A percentile compares a stretch with the other conserved stretches of the same genome.
These are phyloP conservation scores for Danio jaintianensis DNA, from an alignment of 2,797 vertebrate species.

Conservation along the genomic window DNA sequence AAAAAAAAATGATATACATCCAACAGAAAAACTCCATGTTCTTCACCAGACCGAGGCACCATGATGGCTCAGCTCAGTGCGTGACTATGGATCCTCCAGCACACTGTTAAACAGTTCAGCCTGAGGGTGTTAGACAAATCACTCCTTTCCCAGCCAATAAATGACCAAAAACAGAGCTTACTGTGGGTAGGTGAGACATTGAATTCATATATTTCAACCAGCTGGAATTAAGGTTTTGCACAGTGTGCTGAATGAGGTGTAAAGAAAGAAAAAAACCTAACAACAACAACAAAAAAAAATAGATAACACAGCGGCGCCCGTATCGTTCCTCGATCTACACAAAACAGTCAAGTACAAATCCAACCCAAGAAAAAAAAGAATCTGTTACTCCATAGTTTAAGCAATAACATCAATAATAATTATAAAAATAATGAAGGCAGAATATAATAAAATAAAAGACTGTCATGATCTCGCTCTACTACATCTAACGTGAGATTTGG, in stretches of 20 bases:
- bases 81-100: slow-evolving; percentile 53
- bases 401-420: slow-evolving; percentile 71
- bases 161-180: slow-evolving; percentile 35
- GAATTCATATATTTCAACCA: slow-evolving; percentile 36
- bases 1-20: slow-evolving; percentile 73
- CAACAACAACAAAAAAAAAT: slow-evolving; percentile 28
- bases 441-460: slow-evolving; percentile 63
- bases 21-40: slow-evolving; percentile 69
- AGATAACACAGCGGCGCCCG: slow-evolving; percentile 57
- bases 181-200: slow-evolving; percentile 40
- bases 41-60: slow-evolving; percentile 68
- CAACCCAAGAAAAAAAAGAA: slow-evolving; percentile 63
- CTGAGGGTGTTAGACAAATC: slow-evolving; percentile 35
- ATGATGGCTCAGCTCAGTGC: slow-evolving; percentile 72
- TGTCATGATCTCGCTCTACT: slow-evolving; percentile 74
- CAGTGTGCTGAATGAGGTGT: slow-evolving; percentile 51
- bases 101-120: slow-evolving; percentile 48
- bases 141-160: slow-evolving; percentile 31
- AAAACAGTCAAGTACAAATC: slow-evolving; percentile 76
- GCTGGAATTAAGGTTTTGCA: slow-evolving; percentile 40
- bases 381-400: slow-evolving; percentile 70
- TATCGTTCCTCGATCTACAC: slow-evolving; percentile 69
- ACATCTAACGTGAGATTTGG: slow-evolving; percentile 67
- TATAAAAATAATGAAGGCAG: slow-evolving; percentile 74
- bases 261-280: slow-evolving; percentile 57